phyloP scores from a whole-genome alignment of 2,888 invertebrate species.

The Epinotia brunnichana region DNA sequence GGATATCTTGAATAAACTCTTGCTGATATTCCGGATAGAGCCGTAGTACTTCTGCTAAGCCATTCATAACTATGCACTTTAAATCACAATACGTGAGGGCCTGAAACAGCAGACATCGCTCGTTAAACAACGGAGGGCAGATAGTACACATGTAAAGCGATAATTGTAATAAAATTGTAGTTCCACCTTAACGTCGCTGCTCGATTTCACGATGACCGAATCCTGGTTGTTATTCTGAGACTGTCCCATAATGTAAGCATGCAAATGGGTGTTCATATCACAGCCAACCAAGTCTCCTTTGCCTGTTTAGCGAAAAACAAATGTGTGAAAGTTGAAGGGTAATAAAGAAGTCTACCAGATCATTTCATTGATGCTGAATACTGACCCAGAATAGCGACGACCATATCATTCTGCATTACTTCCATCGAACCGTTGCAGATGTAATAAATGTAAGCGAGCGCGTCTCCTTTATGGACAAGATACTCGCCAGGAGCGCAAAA shows the following conservation, averaged over 20 bases:
- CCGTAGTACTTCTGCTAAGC: conserved; percentile 93
- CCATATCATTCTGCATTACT: conserved; percentile 97
- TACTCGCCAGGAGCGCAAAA: conserved; percentile 98
- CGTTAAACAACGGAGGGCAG: neutral
- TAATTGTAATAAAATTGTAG: neutral
- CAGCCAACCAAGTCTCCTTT: conserved; percentile 98
- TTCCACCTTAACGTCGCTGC: conserved; percentile 93
- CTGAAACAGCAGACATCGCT: conserved; percentile 60
- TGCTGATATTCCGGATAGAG: conserved; percentile 97
- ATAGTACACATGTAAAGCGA: neutral
- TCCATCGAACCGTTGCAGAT: conserved; percentile 99
- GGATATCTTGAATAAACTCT: conserved; percentile 96
- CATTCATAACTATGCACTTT: conserved; percentile 96
- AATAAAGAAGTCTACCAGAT: neutral
- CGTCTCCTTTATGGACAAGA: conserved; percentile 96
- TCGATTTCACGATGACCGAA: conserved; percentile 92
- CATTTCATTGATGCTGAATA: conserved; percentile 74
- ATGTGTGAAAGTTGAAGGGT: neutral
- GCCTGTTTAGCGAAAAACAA: conserved; percentile 83
- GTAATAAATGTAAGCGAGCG: conserved; percentile 96
- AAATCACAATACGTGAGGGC: conserved; percentile 98
- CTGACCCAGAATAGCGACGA: conserved; percentile 97
- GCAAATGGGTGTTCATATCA: conserved; percentile 93
- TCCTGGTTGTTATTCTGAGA: conserved; percentile 87
- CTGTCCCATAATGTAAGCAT: conserved; percentile 85